Evolutionary conservation across 2,888 invertebrate species (phyloP), one percentile per base, ranked within the genome.

Genomic region (Euspilapteryx auroguttella): DNA sequence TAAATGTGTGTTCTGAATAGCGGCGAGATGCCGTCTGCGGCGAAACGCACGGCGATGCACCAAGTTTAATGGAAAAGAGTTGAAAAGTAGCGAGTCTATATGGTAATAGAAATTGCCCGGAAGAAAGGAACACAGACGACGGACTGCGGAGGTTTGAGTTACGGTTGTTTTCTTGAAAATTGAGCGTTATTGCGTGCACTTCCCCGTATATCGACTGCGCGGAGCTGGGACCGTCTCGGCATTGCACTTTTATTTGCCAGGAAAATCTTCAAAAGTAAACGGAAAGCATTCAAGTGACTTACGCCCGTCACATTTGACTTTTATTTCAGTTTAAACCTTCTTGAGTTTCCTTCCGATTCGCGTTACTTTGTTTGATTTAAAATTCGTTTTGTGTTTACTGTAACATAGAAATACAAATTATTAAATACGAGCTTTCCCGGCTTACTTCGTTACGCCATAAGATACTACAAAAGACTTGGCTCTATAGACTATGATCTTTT

Each of bases 21-120:
- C 44, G 49, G 46, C 52, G 49, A 56, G 55, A 55, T 53, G 49
- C 37, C 47, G 52, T 47, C 21, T 29, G 40, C 49, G 50, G 49
- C 48, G 51, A 56, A 68, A 69, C 68, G 68, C 69, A 66, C 57
- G 44, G 45, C 65, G 59, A 65, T 69, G 69, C 64, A 66, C 64
- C 66, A 66, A 75, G 59, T 75, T 73, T 73, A 75, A 73, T 75
- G 71, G 73, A 73, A 73, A 73, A 73, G 75, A 73, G 73, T 73
- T 73, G 73, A 75, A 73, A 73, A 75, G 69, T 69, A 69, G 68
- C 71, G 61, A 59, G 64, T 75, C 75, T 75, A 73, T 75, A 75
- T 75, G 75, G 71, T 73, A 75, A 75, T 75, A 71, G 65, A 75
- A 71, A 73, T 73, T 69, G 71, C 63, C 69, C 58, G 71, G 69